Evolutionary conservation across 2,113 vertebrate genomes (phyloP).

Genomic region (Oncorhynchus kisutch): DNA sequence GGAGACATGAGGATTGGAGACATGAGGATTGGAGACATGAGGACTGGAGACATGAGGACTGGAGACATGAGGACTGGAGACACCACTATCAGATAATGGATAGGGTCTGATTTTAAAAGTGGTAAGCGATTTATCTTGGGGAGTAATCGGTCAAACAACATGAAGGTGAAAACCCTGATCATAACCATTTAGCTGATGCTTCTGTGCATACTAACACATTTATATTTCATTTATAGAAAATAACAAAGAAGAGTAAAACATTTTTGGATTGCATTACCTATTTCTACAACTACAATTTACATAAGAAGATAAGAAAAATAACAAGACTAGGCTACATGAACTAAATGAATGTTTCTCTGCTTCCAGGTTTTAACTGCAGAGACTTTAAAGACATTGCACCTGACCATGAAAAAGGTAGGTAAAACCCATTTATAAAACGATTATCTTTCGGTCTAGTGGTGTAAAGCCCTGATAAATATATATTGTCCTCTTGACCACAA

Average conservation of each 20-base stretch:
- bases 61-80: not conserved
- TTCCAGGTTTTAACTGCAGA: constrained; percentile 84
- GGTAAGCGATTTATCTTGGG: not conserved
- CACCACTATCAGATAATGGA: not conserved
- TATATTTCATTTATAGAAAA: not conserved
- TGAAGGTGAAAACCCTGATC: not conserved
- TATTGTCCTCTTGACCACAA: no score
- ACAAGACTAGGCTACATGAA: not conserved
- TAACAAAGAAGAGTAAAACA: no score
- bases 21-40: not conserved
- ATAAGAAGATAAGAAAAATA: not conserved
- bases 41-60: not conserved
- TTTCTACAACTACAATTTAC: no score
- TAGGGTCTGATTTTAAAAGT: not conserved
- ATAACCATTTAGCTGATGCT: not conserved
- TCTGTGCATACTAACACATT: not conserved
- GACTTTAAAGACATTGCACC: constrained; percentile 84
- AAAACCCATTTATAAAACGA: not conserved
- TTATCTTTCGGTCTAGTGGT: not conserved
- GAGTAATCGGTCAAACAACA: not conserved
- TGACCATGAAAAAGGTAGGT: constrained; percentile 82
- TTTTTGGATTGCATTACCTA: no score
- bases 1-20: no score
- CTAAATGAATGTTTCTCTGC: constrained; percentile 9
- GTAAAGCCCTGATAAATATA: no score